A percentile compares a stretch with the other conserved stretches of the same genome.
These are phyloP conservation scores for Varanus komodoensis DNA, from an alignment of 2,113 vertebrate species.

Conservation along the genomic window DNA sequence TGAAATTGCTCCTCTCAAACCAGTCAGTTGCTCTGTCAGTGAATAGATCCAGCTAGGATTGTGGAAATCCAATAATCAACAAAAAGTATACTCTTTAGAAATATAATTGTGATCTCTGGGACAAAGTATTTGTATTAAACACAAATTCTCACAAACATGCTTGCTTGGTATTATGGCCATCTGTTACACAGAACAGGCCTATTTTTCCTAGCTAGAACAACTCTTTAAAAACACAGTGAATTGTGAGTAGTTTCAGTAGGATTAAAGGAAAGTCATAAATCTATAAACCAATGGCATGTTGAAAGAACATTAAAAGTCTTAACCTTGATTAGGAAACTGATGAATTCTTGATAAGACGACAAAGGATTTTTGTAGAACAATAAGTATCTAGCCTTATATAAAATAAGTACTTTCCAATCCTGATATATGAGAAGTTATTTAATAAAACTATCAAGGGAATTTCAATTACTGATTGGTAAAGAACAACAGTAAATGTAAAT, in stretches of 20 bases:
- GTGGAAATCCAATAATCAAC: neutral
- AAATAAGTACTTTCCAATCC: neutral
- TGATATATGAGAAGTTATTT: neutral
- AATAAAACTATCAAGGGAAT: no score
- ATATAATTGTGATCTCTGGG: neutral
- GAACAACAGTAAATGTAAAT: neutral
- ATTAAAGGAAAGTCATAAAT: neutral
- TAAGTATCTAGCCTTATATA: neutral
- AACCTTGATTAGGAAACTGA: neutral
- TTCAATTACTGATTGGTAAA: neutral
- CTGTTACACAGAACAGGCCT: neutral
- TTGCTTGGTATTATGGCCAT: neutral
- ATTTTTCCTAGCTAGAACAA: neutral
- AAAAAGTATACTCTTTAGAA: neutral
- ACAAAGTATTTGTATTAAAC: neutral
- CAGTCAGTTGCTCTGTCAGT: no score
- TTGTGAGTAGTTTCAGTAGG: neutral
- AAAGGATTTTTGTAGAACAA: neutral
- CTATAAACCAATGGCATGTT: neutral
- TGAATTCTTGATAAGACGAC: neutral
- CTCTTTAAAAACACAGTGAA: neutral
- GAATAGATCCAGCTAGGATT: neutral
- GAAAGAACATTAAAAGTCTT: neutral
- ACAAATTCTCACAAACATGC: neutral
- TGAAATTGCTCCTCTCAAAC: no score